A percentile compares a stretch with the other conserved stretches of the same genome.
phyloP scores from a whole-genome alignment of 2,888 invertebrate species.

The Eupithecia subfuscata region DNA sequence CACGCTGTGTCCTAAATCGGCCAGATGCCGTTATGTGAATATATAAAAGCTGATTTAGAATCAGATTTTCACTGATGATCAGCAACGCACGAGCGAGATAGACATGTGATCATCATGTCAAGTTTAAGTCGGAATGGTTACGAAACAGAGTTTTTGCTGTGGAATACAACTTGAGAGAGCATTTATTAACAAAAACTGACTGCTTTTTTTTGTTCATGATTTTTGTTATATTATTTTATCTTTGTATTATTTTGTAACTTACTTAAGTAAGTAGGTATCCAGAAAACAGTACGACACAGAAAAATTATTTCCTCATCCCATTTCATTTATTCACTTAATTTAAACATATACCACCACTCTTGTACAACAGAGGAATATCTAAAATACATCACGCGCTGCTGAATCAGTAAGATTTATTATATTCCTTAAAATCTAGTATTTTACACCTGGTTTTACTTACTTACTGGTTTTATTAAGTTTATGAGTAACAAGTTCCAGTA shows the following conservation, averaged over 20 bases:
- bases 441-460: neutral
- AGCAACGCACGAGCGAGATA: neutral
- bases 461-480: neutral
- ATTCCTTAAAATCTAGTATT: neutral
- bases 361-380: neutral
- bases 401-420: neutral
- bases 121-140: neutral
- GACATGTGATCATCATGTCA: neutral
- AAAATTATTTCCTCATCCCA: neutral
- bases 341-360: no score
- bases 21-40: constrained; percentile 1
- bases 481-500: neutral
- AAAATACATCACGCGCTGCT: neutral
- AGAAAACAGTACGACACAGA: neutral
- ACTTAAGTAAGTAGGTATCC: no score
- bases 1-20: neutral
- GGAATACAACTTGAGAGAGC: no score
- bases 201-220: no score
- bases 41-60: neutral
- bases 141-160: neutral
- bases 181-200: no score
- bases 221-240: no score
- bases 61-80: neutral
- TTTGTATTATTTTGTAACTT: no score
- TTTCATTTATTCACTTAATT: neutral